Percentiles rank a stretch among this genome's conserved stretches.
These are phyloP conservation scores for zebrafish (Danio rerio) DNA, from an alignment of 2,113 vertebrate species.

Conservation along the genomic window DNA sequence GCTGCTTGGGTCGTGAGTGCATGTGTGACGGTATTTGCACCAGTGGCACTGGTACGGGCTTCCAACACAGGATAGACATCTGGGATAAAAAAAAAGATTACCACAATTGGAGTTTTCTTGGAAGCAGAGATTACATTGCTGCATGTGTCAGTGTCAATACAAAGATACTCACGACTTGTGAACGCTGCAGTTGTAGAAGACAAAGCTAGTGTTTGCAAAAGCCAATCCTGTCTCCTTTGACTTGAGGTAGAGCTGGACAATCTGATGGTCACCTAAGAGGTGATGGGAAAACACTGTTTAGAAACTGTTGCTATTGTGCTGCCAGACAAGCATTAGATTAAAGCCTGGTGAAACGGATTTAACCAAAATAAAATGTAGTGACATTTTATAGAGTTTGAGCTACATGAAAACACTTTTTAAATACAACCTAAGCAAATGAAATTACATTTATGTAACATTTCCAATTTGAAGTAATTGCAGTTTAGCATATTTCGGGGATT, in stretches of 20 bases:
- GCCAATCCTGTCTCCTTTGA: slow-evolving; percentile 97
- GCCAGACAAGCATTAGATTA: too few relatives aligned
- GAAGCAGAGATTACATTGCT: not conserved
- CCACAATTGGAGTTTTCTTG: not conserved
- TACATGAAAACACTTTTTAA: too few relatives aligned
- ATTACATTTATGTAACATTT: too few relatives aligned
- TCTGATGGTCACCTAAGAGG: slow-evolving; percentile 90
- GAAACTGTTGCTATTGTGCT: too few relatives aligned
- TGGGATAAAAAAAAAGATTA: slow-evolving; percentile 56
- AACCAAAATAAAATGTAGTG: too few relatives aligned
- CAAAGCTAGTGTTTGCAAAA: slow-evolving; percentile 96
- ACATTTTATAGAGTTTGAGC: too few relatives aligned
- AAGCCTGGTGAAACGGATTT: too few relatives aligned
- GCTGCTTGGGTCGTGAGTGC: slow-evolving; percentile 92
- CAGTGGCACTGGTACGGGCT: slow-evolving; percentile 97
- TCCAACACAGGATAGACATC: slow-evolving; percentile 94
- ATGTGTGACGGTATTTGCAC: slow-evolving; percentile 97
- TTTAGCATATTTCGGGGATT: not conserved
- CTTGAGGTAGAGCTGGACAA: slow-evolving; percentile 96
- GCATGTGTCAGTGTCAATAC: not conserved
- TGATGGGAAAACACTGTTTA: not conserved
- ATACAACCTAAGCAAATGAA: too few relatives aligned
- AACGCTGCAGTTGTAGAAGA: slow-evolving; percentile 99
- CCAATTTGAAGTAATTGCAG: too few relatives aligned
- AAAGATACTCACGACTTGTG: slow-evolving; percentile 89